phyloP scores from a whole-genome alignment of 2,888 invertebrate genomes.

The Monopis laevigella region DNA sequence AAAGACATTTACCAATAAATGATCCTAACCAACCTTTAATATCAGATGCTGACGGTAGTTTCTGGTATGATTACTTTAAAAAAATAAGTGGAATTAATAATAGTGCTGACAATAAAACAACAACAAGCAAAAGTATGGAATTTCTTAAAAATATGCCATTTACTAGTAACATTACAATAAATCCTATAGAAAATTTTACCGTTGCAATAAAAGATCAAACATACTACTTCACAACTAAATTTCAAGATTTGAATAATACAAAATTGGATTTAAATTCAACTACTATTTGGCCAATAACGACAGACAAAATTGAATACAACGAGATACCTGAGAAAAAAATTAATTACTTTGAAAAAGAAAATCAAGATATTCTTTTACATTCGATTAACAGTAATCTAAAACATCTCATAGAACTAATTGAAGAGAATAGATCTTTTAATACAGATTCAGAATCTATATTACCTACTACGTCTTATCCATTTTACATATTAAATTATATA shows the following conservation, averaged over 20 bases:
- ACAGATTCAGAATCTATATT: not conserved
- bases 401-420: not conserved
- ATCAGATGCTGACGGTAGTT: slow-evolving; percentile 28
- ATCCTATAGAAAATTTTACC: too few species aligned
- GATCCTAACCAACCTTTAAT: slow-evolving; percentile 24
- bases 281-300: too few species aligned
- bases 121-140: too few species aligned
- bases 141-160: too few species aligned
- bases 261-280: too few species aligned
- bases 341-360: not conserved
- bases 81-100: not conserved
- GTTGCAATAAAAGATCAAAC: too few species aligned
- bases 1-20: too few species aligned
- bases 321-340: not conserved
- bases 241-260: too few species aligned
- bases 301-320: too few species aligned
- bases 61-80: slow-evolving; percentile 31
- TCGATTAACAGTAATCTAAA: not conserved
- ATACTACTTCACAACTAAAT: too few species aligned
- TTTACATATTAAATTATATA: not conserved
- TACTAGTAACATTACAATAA: too few species aligned
- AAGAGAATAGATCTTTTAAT: not conserved
- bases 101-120: too few species aligned
- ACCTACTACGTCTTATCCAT: not conserved
- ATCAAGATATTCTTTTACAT: not conserved